Evolutionary conservation across 2,888 invertebrate genomes (phyloP).

Genomic region (Neoscelio sp.): DNA sequence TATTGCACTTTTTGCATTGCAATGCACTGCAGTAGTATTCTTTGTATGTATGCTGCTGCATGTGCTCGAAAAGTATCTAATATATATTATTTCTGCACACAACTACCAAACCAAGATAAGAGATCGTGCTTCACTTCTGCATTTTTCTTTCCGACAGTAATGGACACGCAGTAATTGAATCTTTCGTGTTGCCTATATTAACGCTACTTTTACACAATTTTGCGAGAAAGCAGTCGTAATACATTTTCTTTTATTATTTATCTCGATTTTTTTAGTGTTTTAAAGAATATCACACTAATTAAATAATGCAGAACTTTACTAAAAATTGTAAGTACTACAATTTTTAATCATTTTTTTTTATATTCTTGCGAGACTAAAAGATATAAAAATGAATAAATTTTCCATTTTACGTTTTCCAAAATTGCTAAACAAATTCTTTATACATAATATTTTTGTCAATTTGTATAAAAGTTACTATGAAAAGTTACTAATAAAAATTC

Average conservation of each 20-base stretch:
- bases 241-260: constrained; percentile 13
- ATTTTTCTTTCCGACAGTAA: constrained; percentile 39
- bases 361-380: no score
- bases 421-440: no score
- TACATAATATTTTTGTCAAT: no score
- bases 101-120: constrained; percentile 44
- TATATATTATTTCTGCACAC: constrained; percentile 31
- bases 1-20: constrained; percentile 20
- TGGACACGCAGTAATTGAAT: constrained; percentile 47
- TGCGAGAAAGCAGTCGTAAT: background rate
- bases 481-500: no score
- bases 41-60: constrained; percentile 30
- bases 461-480: no score
- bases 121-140: constrained; percentile 26
- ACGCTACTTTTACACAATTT: constrained; percentile 34
- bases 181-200: constrained; percentile 17
- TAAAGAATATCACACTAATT: no score
- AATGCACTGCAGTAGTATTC: constrained; percentile 4
- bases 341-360: no score
- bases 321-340: no score
- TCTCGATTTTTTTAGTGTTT: no score
- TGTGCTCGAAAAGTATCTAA: constrained; percentile 29
- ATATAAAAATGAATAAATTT: no score
- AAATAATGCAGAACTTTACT: no score
- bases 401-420: no score